phyloP scores from a whole-genome alignment of 1,140 invertebrate species.

The Parapsyche elsis region DNA sequence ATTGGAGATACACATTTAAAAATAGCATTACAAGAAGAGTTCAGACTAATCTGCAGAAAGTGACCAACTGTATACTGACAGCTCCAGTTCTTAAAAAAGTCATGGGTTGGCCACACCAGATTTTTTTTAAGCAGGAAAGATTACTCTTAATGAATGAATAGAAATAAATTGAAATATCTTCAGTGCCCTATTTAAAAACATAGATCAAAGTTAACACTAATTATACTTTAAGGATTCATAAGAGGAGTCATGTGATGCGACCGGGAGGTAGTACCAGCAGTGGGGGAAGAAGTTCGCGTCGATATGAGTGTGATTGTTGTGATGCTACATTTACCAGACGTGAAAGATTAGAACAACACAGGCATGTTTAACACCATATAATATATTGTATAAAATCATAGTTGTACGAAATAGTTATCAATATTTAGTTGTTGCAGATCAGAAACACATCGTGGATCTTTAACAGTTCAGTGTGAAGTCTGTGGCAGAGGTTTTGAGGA shows the following conservation, averaged over 20 bases:
- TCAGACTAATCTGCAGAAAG: too few relatives aligned
- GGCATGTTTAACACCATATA: slow-evolving; percentile 54
- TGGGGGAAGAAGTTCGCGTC: slow-evolving; percentile 50
- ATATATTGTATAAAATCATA: not conserved
- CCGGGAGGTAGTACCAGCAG: slow-evolving; percentile 59
- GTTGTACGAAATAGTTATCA: not conserved
- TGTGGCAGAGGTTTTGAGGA: slow-evolving; percentile 66
- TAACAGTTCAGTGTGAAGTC: slow-evolving; percentile 65
- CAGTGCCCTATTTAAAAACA: too few relatives aligned
- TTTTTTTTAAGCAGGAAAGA: too few relatives aligned
- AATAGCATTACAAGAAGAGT: too few relatives aligned
- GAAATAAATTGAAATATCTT: too few relatives aligned
- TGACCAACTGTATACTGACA: too few relatives aligned
- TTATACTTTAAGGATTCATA: slow-evolving; percentile 60
- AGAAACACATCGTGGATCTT: slow-evolving; percentile 61
- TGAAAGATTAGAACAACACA: slow-evolving; percentile 64
- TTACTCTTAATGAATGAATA: too few relatives aligned
- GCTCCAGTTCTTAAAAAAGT: not conserved
- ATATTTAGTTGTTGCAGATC: slow-evolving; percentile 57
- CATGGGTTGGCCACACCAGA: not conserved
- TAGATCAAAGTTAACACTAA: not conserved
- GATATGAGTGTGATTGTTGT: slow-evolving; percentile 66
- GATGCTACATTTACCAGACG: slow-evolving; percentile 62
- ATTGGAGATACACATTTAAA: too few relatives aligned
- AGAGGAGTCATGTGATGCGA: slow-evolving; percentile 60